phyloP scores from a whole-genome alignment of 2,888 invertebrate species.

The Lasioglossum calceatum region DNA sequence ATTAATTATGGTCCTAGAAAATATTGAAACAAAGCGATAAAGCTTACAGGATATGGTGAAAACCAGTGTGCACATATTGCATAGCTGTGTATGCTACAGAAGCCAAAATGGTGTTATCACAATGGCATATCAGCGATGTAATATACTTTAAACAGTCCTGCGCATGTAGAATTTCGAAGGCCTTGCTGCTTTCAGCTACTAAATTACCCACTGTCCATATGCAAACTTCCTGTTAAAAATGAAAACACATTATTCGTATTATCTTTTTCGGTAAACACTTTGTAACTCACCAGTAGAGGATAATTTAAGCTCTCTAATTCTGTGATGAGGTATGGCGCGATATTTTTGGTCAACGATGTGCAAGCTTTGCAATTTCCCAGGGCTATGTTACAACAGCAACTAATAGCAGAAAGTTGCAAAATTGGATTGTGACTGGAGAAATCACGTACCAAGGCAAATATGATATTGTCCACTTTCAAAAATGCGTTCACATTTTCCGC shows the following conservation, averaged over 20 bases:
- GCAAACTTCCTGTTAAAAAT: slow-evolving; percentile 77
- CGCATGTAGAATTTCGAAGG: slow-evolving; percentile 78
- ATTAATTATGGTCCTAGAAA: background rate
- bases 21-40: background rate
- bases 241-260: background rate
- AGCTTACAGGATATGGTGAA: slow-evolving; percentile 75
- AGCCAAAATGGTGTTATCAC: slow-evolving; percentile 70
- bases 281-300: slow-evolving; percentile 74
- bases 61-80: slow-evolving; percentile 74
- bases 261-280: background rate
- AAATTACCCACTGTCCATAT: slow-evolving; percentile 83
- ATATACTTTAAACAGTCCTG: slow-evolving; percentile 79
- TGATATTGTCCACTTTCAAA: slow-evolving; percentile 83
- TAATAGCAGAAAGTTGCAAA: slow-evolving; percentile 85
- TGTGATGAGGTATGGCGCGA: slow-evolving; percentile 85
- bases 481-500: slow-evolving; percentile 82
- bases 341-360: slow-evolving; percentile 83
- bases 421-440: slow-evolving; percentile 85
- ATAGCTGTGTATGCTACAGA: slow-evolving; percentile 78
- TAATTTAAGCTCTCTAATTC: slow-evolving; percentile 81
- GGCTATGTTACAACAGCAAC: slow-evolving; percentile 86
- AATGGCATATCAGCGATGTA: slow-evolving; percentile 69
- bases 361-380: slow-evolving; percentile 85
- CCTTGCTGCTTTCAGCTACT: slow-evolving; percentile 72
- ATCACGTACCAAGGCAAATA: slow-evolving; percentile 86